A percentile compares a stretch with the other conserved stretches of the same genome.
These are phyloP conservation scores for Colletes collaris DNA, from an alignment of 2,888 invertebrate species.

Conservation along the genomic window DNA sequence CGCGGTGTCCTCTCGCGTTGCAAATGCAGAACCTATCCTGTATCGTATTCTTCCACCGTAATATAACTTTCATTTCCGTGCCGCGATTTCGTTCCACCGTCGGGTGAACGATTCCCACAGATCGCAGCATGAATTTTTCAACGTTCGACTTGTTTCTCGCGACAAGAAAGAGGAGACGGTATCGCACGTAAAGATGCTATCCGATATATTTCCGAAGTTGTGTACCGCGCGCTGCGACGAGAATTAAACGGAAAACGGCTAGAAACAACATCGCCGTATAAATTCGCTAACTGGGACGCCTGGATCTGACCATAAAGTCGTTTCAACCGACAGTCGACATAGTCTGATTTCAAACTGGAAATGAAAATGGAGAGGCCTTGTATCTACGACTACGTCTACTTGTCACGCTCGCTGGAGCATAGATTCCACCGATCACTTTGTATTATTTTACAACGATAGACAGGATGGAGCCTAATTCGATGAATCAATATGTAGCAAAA, in stretches of 20 bases:
- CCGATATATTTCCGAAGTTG: not conserved
- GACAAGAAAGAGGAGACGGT: not conserved
- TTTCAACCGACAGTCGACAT: too few species aligned
- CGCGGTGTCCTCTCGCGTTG: conserved; percentile 4
- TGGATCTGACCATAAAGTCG: too few species aligned
- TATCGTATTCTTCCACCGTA: not conserved
- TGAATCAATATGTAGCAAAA: too few species aligned
- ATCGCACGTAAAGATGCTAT: not conserved
- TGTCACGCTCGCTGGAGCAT: too few species aligned
- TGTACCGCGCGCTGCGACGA: too few species aligned
- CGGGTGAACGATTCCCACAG: conserved; percentile 13
- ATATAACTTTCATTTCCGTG: conserved; percentile 13
- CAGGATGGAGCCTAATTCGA: too few species aligned
- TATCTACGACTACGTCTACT: too few species aligned
- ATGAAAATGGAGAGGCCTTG: not conserved
- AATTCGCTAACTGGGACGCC: too few species aligned
- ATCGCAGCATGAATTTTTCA: conserved; percentile 37
- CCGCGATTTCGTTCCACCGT: conserved; percentile 16
- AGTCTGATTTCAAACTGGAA: not conserved
- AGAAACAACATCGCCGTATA: too few species aligned
- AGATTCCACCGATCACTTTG: too few species aligned
- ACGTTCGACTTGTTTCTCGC: not conserved
- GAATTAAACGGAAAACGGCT: too few species aligned
- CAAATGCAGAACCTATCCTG: conserved; percentile 13
- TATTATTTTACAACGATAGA: too few species aligned